Conservation (phyloP, 1,140 invertebrate genomes). For the Lycorma delicatula region DNA sequence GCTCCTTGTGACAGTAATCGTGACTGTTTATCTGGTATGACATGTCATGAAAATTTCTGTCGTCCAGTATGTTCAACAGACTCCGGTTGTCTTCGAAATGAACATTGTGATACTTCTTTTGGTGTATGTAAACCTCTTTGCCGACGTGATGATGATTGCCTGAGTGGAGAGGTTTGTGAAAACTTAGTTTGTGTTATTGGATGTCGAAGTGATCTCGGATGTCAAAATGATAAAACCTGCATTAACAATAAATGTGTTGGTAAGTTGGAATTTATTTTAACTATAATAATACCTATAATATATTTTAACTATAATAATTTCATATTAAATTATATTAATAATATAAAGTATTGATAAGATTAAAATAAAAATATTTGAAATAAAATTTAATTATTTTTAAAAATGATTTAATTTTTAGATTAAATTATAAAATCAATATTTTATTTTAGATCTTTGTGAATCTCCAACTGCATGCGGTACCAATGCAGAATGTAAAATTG, state of each 20-base stretch:
- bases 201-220: constrained; percentile 72
- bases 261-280: constrained; percentile 23
- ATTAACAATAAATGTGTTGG: constrained; percentile 61
- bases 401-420: neutral
- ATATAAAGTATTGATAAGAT: constrained; percentile 3
- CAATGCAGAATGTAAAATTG: constrained; percentile 62
- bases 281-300: neutral
- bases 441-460: constrained; percentile 51
- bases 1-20: constrained; percentile 59
- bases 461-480: constrained; percentile 72
- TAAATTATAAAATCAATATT: neutral
- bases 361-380: neutral
- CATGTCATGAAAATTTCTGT: constrained; percentile 63
- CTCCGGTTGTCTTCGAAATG: constrained; percentile 66
- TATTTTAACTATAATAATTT: no score
- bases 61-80: constrained; percentile 65
- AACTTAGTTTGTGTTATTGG: constrained; percentile 65
- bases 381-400: neutral
- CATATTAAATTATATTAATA: no score
- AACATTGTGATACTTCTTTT: constrained; percentile 41
- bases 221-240: constrained; percentile 57
- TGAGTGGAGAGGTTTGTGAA: constrained; percentile 74
- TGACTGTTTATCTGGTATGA: constrained; percentile 56
- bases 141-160: constrained; percentile 67
- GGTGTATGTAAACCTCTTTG: constrained; percentile 63